Evolutionary conservation across 2,888 invertebrate species (phyloP).

Genomic region (Gisinianus flammeolus): DNA sequence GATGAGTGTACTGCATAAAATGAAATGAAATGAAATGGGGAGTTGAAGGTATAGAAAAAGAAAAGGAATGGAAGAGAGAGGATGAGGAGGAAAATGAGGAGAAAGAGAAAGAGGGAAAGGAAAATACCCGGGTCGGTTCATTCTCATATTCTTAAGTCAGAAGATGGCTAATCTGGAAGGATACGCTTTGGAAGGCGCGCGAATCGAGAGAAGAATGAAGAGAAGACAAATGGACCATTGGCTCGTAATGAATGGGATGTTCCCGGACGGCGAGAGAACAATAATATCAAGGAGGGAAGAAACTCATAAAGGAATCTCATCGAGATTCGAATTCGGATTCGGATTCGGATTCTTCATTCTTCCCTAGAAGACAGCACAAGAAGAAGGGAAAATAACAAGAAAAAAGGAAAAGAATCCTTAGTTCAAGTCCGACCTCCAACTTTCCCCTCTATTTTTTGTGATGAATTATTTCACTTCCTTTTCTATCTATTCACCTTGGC

Average conservation of each 20-base stretch:
- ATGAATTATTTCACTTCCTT: constrained; percentile 44
- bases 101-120: neutral
- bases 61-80: constrained; percentile 17
- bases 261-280: constrained; percentile 44
- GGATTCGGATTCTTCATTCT: neutral
- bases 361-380: too few species aligned
- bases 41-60: constrained; percentile 18
- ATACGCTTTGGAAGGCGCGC: constrained; percentile 27
- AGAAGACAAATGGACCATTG: constrained; percentile 52
- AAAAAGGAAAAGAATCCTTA: too few species aligned
- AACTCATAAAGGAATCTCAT: constrained; percentile 47
- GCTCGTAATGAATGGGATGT: constrained; percentile 52
- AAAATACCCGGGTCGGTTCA: constrained; percentile 13
- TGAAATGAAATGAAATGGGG: constrained; percentile 20
- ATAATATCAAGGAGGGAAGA: constrained; percentile 45
- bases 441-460: constrained; percentile 29
- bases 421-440: constrained; percentile 21
- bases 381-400: too few species aligned
- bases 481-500: neutral
- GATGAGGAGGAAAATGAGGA: constrained; percentile 14
- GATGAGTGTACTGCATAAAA: constrained; percentile 22
- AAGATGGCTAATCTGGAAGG: constrained; percentile 43
- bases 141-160: too few species aligned
- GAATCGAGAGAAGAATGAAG: neutral
- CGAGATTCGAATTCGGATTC: constrained; percentile 2